Base-by-base conservation (phyloP, 2,888 invertebrate species). In the Diploptera punctata region DNA sequence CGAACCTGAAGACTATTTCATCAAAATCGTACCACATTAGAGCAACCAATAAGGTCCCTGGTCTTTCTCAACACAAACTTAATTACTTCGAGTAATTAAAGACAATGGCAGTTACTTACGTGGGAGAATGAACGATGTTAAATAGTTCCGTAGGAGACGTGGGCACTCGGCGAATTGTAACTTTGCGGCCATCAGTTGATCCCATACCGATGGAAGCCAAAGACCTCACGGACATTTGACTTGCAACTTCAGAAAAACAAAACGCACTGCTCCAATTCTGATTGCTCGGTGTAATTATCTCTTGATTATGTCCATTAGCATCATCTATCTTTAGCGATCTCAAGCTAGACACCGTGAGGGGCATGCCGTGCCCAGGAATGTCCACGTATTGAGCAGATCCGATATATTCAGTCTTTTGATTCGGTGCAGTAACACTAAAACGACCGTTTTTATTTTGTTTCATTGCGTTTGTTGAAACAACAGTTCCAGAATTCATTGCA, bases 181-280 rank as follows among this genome's bases (percentile, higher is more conserved):
- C 88, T 85, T 92, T 93, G 78, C 91, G 89, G 61, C 95, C 95
- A 83, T 95, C 94, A 52, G 94, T 94, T 75, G 94, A 94, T 38
- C 95, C 95, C 89, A 95, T 91, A 67, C 94, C 94, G 77, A 94
- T 93, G 67, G 94, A 93, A 71, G 93, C 93, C 78, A 93, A 87
- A 61, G 93, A 93, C 76, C 92, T 86, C 76, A 93, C 88, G 38
- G 93, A 93, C 38, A 90, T 89, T 61, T 90, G 90, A 84, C 93
- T 93, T 68, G 70, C 43, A 52, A 21, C 70, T n/a, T 61, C 70
- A 24, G 70, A 49, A 49, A 69, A 31, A 44, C 54, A 54, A 18
- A 68, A 52, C 33, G 68, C 44, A 33, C 68, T 54, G 13, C 68
- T 68, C 68, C 68, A 68, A 4, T 52, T 31, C 83, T 80, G 79